phyloP scores from a whole-genome alignment of 1,140 invertebrate species.

The Bombus superbus region DNA sequence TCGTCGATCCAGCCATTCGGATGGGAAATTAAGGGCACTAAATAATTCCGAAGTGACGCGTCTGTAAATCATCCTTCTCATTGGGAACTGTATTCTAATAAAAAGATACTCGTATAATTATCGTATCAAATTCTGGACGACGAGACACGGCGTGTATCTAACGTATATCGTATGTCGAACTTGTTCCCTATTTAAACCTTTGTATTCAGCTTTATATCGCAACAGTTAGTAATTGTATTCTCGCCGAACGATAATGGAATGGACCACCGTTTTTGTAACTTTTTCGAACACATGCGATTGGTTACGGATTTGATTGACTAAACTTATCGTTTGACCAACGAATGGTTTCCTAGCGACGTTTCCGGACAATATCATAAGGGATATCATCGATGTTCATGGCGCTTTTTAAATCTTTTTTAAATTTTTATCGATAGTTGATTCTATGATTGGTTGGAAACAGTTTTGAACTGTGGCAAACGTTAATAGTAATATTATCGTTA shows the following conservation, averaged over 20 bases:
- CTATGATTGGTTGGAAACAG: constrained; percentile 11
- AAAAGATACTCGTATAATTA: constrained; percentile 23
- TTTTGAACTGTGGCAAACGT: constrained; percentile 15
- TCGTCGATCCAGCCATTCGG: constrained; percentile 81
- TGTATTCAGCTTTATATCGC: constrained; percentile 40
- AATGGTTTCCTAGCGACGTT: constrained; percentile 13
- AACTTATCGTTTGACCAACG: constrained; percentile 20
- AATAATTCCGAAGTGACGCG: constrained; percentile 81
- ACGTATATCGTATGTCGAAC: not conserved
- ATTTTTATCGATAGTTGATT: constrained; percentile 34
- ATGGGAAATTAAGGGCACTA: constrained; percentile 77
- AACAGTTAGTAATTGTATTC: constrained; percentile 29
- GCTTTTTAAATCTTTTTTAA: constrained; percentile 29
- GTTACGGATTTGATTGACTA: constrained; percentile 10
- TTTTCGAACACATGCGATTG: constrained; percentile 13
- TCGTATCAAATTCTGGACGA: constrained; percentile 6
- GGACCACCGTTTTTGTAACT: constrained; percentile 31
- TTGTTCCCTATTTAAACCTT: constrained; percentile 30
- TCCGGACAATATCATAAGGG: not conserved
- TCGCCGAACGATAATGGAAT: constrained; percentile 11
- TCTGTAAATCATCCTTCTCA: constrained; percentile 69
- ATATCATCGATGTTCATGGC: not conserved
- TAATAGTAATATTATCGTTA: constrained; percentile 39
- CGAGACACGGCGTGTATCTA: not conserved
- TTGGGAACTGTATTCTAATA: constrained; percentile 13